Evolutionary conservation across 2,888 invertebrate species (phyloP), one percentile per base, ranked within the genome.

Genomic region (Phaedon cochleariae): DNA sequence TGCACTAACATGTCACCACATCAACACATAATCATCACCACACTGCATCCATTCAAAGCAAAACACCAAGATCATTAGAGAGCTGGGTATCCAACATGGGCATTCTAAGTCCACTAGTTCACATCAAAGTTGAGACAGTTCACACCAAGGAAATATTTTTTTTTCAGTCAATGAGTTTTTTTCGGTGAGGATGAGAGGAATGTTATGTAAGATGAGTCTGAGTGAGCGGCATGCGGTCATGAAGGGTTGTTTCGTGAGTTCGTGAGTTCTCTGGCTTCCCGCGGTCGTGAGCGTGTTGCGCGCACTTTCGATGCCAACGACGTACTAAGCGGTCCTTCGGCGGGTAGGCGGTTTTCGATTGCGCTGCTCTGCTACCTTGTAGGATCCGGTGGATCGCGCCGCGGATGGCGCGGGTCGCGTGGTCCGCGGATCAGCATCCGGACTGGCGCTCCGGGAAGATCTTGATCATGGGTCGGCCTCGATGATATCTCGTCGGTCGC

Each of bases 291-390:
- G 51, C 60, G 61, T 61, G 63, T 31, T 64, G 64, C 71, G 72
- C 69, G 67, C 71, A 54, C 67, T 65, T 59, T 62, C 74, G 64
- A 71, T 70, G 74, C 71, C 71, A 70, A 64, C 74, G 73, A 72
- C 73, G 74, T 74, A 76, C 74, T 76, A 74, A 74, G 67, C 72
- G 69, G 66, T 72, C 71, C 67, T 67, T 67, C 54, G 65, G 59
- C 58, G 49, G 48, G 67, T 64, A 64, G 68, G 71, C 69, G 67
- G 72, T 68, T 70, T 74, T 72, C 72, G 71, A 74, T 71, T 76
- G 75, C 76, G 76, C 76, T n/a, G n/a, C n/a, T n/a, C n/a, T 75
- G 75, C 73, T 74, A 74, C 75, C 75, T 73, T 71, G 67, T 69
- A 64, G 74, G 73, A 71, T 74, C 73, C 69, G 71, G 77, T 64